Percentiles rank a stretch among this genome's conserved stretches.
Evolutionary conservation across 2,888 invertebrate genomes (phyloP).

Genomic region (Drosophila sordidapex): DNA sequence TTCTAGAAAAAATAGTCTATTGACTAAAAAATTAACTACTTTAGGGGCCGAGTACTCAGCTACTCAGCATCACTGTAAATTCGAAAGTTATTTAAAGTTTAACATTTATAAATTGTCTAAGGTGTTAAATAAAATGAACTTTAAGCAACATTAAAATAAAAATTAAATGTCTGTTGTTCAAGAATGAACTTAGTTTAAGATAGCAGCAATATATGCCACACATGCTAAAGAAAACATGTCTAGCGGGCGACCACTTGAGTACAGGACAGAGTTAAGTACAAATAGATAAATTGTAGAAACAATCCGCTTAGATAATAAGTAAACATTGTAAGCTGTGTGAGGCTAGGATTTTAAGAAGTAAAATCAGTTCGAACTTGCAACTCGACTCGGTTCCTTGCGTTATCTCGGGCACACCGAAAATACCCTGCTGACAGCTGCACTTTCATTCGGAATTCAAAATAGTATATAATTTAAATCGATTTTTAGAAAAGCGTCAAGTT

Average conservation of each 20-base stretch:
- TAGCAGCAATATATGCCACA: too few species aligned
- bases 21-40: not conserved
- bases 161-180: fast-evolving
- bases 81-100: too few species aligned
- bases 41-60: not conserved
- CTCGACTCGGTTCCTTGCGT: not conserved
- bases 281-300: too few species aligned
- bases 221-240: too few species aligned
- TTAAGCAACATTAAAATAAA: not conserved
- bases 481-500: not conserved
- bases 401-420: not conserved
- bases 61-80: too few species aligned
- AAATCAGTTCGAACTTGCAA: too few species aligned
- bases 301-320: too few species aligned
- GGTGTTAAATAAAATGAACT: not conserved
- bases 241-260: too few species aligned
- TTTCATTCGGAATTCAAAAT: not conserved
- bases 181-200: not conserved
- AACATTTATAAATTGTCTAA: not conserved
- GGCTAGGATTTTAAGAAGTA: too few species aligned
- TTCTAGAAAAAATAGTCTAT: not conserved
- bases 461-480: not conserved
- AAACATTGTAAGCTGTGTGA: too few species aligned
- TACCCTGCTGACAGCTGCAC: not conserved
- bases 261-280: too few species aligned